Conservation (phyloP, 2,797 vertebrate species). For the Cossypha dichroa region DNA sequence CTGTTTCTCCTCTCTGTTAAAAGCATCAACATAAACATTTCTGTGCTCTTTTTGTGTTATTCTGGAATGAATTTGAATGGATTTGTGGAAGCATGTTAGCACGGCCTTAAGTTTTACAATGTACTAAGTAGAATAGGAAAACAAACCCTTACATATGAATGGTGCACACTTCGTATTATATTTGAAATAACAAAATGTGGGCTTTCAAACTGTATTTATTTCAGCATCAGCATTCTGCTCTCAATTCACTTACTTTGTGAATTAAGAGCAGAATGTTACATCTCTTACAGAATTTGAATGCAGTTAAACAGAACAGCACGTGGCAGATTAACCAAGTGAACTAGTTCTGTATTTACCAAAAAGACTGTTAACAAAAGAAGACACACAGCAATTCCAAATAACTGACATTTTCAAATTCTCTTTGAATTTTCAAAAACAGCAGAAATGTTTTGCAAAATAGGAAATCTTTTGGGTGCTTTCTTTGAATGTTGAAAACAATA, state of each 20-base stretch:
- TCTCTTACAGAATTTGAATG: not conserved
- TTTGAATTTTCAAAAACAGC: not conserved
- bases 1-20: not conserved
- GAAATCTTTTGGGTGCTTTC: not conserved
- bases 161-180: not conserved
- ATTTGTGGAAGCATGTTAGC: not conserved
- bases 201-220: not conserved
- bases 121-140: not conserved
- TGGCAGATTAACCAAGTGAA: not conserved
- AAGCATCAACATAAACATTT: not conserved
- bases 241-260: not conserved
- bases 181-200: not conserved
- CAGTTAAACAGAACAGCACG: not conserved
- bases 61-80: not conserved
- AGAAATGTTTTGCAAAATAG: not conserved
- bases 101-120: not conserved
- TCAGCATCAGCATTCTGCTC: not conserved
- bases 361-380: not conserved
- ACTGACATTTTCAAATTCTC: not conserved
- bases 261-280: not conserved
- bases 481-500: not conserved
- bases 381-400: not conserved
- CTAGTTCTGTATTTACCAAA: not conserved
- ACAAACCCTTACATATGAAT: not conserved
- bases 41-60: not conserved